phyloP scores from a whole-genome alignment of 2,888 invertebrate genomes.

The Lapara coniferarum region DNA sequence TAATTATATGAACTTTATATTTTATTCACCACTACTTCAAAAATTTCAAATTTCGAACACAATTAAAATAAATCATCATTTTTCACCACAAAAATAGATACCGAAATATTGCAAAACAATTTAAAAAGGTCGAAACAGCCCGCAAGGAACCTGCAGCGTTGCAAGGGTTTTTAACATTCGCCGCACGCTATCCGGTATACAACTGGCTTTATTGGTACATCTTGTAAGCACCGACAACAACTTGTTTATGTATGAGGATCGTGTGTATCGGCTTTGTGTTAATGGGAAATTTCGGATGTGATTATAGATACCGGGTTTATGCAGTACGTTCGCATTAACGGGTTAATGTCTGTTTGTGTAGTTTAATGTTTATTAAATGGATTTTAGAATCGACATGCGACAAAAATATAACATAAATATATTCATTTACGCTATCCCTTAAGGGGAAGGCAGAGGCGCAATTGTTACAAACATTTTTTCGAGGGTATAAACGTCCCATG shows the following conservation, averaged over 20 bases:
- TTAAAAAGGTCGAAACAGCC: not conserved
- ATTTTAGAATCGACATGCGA: too few relatives aligned
- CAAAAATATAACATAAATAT: too few relatives aligned
- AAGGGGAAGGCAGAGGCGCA: too few relatives aligned
- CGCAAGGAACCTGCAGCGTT: constrained; percentile 19
- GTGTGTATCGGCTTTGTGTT: not conserved
- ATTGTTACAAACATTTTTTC: too few relatives aligned
- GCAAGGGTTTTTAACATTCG: constrained; percentile 46
- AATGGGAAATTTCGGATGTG: constrained; percentile 9
- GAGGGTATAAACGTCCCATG: too few relatives aligned
- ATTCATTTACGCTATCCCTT: too few relatives aligned
- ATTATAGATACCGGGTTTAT: constrained; percentile 2
- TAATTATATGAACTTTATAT: too few relatives aligned
- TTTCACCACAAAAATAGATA: too few relatives aligned
- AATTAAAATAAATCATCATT: too few relatives aligned
- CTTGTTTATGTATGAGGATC: constrained; percentile 36
- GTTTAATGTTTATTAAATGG: too few relatives aligned
- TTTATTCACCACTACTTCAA: too few relatives aligned
- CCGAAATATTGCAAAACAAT: not conserved
- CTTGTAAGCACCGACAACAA: constrained; percentile 39
- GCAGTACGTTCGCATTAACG: not conserved
- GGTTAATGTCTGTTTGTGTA: not conserved
- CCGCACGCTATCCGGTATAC: constrained; percentile 48
- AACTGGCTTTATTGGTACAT: constrained; percentile 59
- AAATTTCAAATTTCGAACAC: too few relatives aligned